These are phyloP conservation scores for Pholis gunnellus DNA, from an alignment of 2,113 vertebrate genomes.

Conservation along the genomic window DNA sequence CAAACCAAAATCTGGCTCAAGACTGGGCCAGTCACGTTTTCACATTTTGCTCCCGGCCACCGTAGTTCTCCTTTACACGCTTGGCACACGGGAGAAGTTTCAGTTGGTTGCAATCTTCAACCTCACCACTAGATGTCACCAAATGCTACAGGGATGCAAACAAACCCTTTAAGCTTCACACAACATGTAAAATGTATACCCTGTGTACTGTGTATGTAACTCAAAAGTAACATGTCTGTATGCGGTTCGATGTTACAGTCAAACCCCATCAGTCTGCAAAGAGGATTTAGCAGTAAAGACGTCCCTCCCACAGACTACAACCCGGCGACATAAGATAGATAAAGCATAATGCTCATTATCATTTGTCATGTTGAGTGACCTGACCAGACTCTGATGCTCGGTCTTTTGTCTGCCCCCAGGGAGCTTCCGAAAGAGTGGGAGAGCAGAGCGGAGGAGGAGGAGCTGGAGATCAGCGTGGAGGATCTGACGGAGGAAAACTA, in stretches of 20 bases:
- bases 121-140: too few relatives aligned
- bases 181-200: neutral
- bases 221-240: neutral
- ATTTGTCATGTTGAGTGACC: slow-evolving; percentile 48
- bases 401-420: slow-evolving; percentile 75
- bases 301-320: slow-evolving; percentile 3
- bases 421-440: slow-evolving; percentile 91
- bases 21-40: too few relatives aligned
- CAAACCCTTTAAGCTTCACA: neutral
- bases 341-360: slow-evolving; percentile 33
- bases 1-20: too few relatives aligned
- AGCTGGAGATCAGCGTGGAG: slow-evolving; percentile 93
- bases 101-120: too few relatives aligned
- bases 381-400: neutral
- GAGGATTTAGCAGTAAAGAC: slow-evolving; percentile 17
- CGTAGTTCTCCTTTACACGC: too few relatives aligned
- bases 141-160: neutral
- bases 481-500: slow-evolving; percentile 92
- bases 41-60: too few relatives aligned
- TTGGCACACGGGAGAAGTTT: too few relatives aligned
- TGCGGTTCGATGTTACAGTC: slow-evolving; percentile 15
- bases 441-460: slow-evolving; percentile 89
- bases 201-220: neutral
- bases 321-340: slow-evolving; percentile 16
- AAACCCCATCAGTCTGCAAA: neutral